These are phyloP conservation scores for fruit fly (Drosophila melanogaster) DNA, from an alignment of 1,140 invertebrate genomes.

Conservation along the genomic window Release_6_plus_ISO1_MT NC_004354.4:13801501-13802000, in stretches of 20 bases:
- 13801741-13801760: constrained; percentile 89
- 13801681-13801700: constrained; percentile 94
- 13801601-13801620: background rate
- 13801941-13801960: constrained; percentile 87
- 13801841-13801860: constrained; percentile 10
- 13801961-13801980: constrained; percentile 88
- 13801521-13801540: too few relatives aligned
- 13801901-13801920: constrained; percentile 77
- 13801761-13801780: constrained; percentile 92
- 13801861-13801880: too few relatives aligned
- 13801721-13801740: constrained; percentile 95
- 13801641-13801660: background rate
- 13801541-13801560: background rate
- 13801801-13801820: background rate
- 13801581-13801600: background rate
- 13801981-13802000: constrained; percentile 90
- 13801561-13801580: background rate
- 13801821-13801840: constrained; percentile 10
- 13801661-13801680: constrained; percentile 85
- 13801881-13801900: constrained; percentile 25
- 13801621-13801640: too few relatives aligned
- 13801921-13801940: constrained; percentile 88
- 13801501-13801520: too few relatives aligned
- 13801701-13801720: constrained; percentile 94
- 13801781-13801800: background rate